Evolutionary conservation across 2,113 vertebrate species (phyloP), one percentile per base, ranked within the genome.

Genomic region (Machaerirhynchus nigripectus): DNA sequence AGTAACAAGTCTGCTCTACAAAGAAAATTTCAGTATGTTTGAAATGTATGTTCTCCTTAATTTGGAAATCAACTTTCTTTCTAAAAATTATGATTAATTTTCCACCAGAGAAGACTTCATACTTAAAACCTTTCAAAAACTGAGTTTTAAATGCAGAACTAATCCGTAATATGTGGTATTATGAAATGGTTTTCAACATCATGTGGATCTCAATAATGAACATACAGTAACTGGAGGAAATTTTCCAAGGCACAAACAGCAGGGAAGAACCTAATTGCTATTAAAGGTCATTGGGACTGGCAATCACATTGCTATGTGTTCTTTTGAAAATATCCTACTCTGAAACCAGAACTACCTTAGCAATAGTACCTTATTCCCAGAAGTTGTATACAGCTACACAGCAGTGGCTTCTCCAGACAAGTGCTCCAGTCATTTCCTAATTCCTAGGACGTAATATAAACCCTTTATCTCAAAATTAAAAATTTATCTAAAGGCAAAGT

Each of bases 401-500:
- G 56, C 35, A 52, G 39, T 31, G 16, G n/a, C 82, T 87, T 92
- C 83, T 91, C 40, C 59, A 86, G 52, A 92, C 16, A 81, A 93
- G 53, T 18, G 30, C 24, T 28, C 7, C 0, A 86, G 75, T 70
- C 33, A 94, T 59, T 77, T 86, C 76, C 65, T 71, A n/a, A 75
- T 87, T 92, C 87, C 73, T 86, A 78, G 76, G 49, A 84, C 3
- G 60, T 56, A 81, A 88, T 26, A 37, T 49, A 85, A 92, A 83
- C 35, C 63, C 50, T 68, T 87, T 65, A 81, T 70, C 81, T 91
- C 18, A 3, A 78, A 39, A 94, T 96, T 67, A 96, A 95, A 90
- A 83, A 94, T 95, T 95, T 80, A 87, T 96, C 61, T 80, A 65
- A 89, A 92, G 83, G 55, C 42, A 76, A 80, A 77, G 89, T 86